Base-by-base conservation (phyloP, 2,888 invertebrate species). In the Melinaea marsaeus region DNA sequence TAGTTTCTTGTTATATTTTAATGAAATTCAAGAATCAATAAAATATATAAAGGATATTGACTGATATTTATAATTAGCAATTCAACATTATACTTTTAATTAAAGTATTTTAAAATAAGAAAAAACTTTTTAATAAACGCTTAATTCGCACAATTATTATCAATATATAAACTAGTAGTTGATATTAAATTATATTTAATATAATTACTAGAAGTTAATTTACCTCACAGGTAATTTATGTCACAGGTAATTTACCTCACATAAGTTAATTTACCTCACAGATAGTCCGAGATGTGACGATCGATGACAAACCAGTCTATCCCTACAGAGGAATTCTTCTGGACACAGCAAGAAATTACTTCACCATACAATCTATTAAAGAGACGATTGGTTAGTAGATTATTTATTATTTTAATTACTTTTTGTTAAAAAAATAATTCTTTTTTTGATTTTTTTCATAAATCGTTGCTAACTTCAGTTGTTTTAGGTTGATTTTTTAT, bases 321-420 rank as follows among this genome's bases (percentile, higher is more conserved):
- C 93, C 95, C 0, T 97, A 98, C 86, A 92, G 99, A 75, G 99
- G 98, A 0, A 82, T 99, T 5, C 91, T 97, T 54, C 81, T 99
- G 60, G 99, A 99, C 80, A 98, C 99, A 0, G 93, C 98, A 0
- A 93, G 99, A 47, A 98, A 98, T 83, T 99, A 93, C 79, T 92
- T 96, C 73, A 92, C 93, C 9, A 92, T 96, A 7, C 93, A 93
- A 0, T 87, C 94, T 0, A 95, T 97, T 65, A 93, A 95, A 75
- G 87, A 92, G 13, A 95, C 96, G 9, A 91, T 99, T 73, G 92
- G 93, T 93, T 35, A 22, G 45, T 58, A 51, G n/a, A 22, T 22
- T 22, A 22, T 22, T 22, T 22, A 22, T 22, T 22, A 37, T 57
- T 54, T 59, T 11, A 33, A 45, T 33, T 9, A 42, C 7, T 2